A percentile compares a stretch with the other conserved stretches of the same genome.
Evolutionary conservation across 2,888 invertebrate species (phyloP).

Genomic region (Palloptera scutellata): DNA sequence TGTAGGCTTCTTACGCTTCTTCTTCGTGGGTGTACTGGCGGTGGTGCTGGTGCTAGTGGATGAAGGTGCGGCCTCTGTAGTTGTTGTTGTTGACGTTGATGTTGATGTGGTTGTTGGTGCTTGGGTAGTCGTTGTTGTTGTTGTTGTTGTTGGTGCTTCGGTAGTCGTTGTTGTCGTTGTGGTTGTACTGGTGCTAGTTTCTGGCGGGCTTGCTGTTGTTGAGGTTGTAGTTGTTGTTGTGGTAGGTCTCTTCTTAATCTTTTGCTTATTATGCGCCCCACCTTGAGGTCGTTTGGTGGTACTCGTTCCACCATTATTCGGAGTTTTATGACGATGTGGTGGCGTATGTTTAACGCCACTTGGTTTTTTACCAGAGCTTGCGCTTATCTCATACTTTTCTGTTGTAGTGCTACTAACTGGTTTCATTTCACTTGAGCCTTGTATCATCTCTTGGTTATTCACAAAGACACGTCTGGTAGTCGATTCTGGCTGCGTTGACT

Average conservation of each 20-base stretch:
- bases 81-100: slow-evolving; percentile 28
- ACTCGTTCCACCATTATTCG: slow-evolving; percentile 36
- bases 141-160: slow-evolving; percentile 26
- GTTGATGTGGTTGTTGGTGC: slow-evolving; percentile 34
- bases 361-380: slow-evolving; percentile 47
- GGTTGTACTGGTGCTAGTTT: slow-evolving; percentile 22
- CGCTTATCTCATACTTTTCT: slow-evolving; percentile 37
- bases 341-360: slow-evolving; percentile 39
- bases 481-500: slow-evolving; percentile 43
- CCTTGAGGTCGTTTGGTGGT: slow-evolving; percentile 39
- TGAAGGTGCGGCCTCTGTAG: slow-evolving; percentile 24
- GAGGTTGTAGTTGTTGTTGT: slow-evolving; percentile 37
- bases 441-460: slow-evolving; percentile 57
- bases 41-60: slow-evolving; percentile 14
- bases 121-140: slow-evolving; percentile 30
- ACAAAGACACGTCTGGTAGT: slow-evolving; percentile 56
- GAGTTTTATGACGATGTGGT: slow-evolving; percentile 53
- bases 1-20: slow-evolving; percentile 57
- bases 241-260: slow-evolving; percentile 53
- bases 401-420: slow-evolving; percentile 34
- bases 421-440: slow-evolving; percentile 40
- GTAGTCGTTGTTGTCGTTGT: slow-evolving; percentile 24
- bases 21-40: slow-evolving; percentile 36
- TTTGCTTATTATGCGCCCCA: slow-evolving; percentile 46
- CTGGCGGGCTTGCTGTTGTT: slow-evolving; percentile 24